Percentiles rank a stretch among this genome's conserved stretches.
Conservation (phyloP, 2,888 invertebrate genomes). For the Caenorhabditis zanzibari region DNA sequence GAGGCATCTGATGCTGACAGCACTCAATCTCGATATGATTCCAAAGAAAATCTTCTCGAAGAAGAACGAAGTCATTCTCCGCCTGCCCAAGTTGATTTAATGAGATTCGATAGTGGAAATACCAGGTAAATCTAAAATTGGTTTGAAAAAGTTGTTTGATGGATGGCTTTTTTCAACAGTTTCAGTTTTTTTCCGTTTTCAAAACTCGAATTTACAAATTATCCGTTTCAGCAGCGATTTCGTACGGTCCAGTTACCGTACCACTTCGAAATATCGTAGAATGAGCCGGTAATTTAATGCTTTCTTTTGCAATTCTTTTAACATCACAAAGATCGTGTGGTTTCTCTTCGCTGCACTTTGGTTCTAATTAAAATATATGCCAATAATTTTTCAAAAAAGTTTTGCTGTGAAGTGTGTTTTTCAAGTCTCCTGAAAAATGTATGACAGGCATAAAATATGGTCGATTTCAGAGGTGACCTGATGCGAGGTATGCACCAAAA, state of each 20-base stretch:
- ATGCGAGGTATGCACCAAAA: constrained; percentile 72
- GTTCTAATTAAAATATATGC: constrained; percentile 1
- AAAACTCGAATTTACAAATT: not conserved
- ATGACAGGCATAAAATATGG: not conserved
- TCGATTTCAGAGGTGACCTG: constrained; percentile 72
- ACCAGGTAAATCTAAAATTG: constrained; percentile 26
- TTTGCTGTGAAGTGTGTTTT: constrained; percentile 31
- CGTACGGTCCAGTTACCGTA: constrained; percentile 66
- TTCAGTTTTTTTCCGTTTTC: constrained; percentile 12
- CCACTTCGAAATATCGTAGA: constrained; percentile 63
- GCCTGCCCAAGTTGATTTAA: constrained; percentile 51
- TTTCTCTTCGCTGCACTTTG: constrained; percentile 4
- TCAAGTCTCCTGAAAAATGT: not conserved
- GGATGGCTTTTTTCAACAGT: constrained; percentile 29
- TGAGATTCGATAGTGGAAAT: constrained; percentile 57
- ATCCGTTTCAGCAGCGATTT: constrained; percentile 59
- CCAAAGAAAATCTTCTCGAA: constrained; percentile 63
- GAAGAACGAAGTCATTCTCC: constrained; percentile 46
- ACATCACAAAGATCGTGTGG: constrained; percentile 31
- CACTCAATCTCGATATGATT: constrained; percentile 59
- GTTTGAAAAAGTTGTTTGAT: not conserved
- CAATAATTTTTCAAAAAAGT: constrained; percentile 3
- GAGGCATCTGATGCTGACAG: constrained; percentile 67
- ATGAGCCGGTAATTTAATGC: constrained; percentile 63
- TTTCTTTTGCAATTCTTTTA: constrained; percentile 27